phyloP scores from a whole-genome alignment of 2,888 invertebrate species.

The Aleiodes alternator region DNA sequence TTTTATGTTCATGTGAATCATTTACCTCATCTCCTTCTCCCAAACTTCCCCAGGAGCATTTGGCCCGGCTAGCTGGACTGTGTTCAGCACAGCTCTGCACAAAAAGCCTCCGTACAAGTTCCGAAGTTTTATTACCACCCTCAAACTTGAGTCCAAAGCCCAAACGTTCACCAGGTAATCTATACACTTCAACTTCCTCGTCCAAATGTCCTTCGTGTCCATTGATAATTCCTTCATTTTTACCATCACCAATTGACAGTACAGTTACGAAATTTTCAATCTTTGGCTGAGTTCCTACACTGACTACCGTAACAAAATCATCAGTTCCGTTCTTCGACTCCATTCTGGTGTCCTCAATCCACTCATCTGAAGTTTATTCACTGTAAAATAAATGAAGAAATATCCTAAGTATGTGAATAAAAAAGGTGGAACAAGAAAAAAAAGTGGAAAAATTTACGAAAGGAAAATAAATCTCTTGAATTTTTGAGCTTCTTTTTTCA shows the following conservation, averaged over 20 bases:
- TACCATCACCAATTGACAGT: constrained; percentile 78
- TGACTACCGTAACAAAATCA: constrained; percentile 80
- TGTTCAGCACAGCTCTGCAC: constrained; percentile 93
- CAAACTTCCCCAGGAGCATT: constrained; percentile 88
- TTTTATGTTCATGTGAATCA: not conserved
- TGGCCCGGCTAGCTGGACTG: constrained; percentile 91
- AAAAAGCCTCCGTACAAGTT: constrained; percentile 87
- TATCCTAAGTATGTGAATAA: constrained; percentile 9
- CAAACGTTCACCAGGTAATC: constrained; percentile 91
- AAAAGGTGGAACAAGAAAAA: not conserved
- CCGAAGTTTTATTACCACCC: constrained; percentile 89
- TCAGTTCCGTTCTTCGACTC: constrained; percentile 61
- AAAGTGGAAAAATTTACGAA: not conserved
- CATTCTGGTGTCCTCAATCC: constrained; percentile 57
- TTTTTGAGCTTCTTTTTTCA: not conserved
- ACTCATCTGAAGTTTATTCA: constrained; percentile 65
- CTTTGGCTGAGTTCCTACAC: constrained; percentile 74
- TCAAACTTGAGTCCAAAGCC: constrained; percentile 95
- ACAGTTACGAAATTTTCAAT: constrained; percentile 79
- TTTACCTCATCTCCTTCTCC: constrained; percentile 88
- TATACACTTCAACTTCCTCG: constrained; percentile 88
- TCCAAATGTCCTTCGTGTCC: constrained; percentile 73
- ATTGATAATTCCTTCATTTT: constrained; percentile 58
- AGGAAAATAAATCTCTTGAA: constrained; percentile 1
- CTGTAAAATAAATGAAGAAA: constrained; percentile 59